These are phyloP conservation scores for Phocoena phocoena DNA, from an alignment of 2,113 vertebrate genomes.

Conservation along the genomic window DNA sequence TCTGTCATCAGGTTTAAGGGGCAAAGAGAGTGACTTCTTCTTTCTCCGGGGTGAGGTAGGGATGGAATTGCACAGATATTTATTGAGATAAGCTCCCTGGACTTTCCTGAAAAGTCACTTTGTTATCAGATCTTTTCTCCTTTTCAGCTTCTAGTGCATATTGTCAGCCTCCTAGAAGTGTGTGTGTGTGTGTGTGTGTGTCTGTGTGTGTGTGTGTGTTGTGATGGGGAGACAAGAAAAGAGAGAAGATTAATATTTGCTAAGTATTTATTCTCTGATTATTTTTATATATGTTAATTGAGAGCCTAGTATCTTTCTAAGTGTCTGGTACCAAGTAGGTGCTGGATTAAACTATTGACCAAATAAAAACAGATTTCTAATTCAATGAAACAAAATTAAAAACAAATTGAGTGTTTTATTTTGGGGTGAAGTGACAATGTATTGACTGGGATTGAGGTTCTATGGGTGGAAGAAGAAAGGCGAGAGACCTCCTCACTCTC, in stretches of 20 bases:
- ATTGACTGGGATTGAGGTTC: background rate
- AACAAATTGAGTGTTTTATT: slow-evolving; percentile 15
- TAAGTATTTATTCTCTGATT: background rate
- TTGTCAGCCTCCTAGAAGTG: background rate
- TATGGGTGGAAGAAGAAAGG: background rate
- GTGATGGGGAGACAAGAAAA: background rate
- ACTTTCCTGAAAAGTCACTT: slow-evolving; percentile 48
- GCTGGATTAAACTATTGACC: background rate
- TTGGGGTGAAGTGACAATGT: background rate
- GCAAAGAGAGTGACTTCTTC: slow-evolving; percentile 1
- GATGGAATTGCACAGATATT: slow-evolving; percentile 27
- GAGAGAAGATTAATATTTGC: background rate
- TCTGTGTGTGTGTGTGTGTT: background rate
- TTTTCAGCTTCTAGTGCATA: background rate
- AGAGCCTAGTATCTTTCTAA: background rate
- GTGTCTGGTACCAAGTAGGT: background rate
- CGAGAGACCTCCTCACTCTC: background rate
- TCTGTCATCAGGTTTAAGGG: slow-evolving; percentile 44
- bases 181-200: background rate
- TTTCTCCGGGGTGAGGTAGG: slow-evolving; percentile 5
- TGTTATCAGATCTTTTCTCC: slow-evolving; percentile 23
- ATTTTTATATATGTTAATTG: background rate
- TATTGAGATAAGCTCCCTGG: slow-evolving; percentile 36
- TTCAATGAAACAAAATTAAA: background rate
- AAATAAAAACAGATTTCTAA: slow-evolving; percentile 9